phyloP scores from a whole-genome alignment of 2,113 vertebrate species.

The Cryptotis parvus region DNA sequence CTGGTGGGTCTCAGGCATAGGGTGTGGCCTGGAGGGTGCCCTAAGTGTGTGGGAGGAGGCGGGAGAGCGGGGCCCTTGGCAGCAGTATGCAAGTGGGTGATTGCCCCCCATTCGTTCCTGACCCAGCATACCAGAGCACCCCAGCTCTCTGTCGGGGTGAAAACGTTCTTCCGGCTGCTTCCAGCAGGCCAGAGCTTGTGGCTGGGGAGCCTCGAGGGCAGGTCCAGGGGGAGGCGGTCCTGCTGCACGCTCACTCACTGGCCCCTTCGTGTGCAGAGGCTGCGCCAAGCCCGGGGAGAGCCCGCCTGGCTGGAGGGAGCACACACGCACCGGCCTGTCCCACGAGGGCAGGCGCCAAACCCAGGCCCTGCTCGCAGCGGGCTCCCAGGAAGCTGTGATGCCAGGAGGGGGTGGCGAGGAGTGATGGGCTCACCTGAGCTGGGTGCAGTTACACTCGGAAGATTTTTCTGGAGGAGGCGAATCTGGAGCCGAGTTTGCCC shows the following conservation, averaged over 20 bases:
- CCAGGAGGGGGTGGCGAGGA: constrained; percentile 62
- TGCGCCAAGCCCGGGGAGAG: constrained; percentile 56
- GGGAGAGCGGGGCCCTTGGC: not conserved
- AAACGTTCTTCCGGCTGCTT: constrained; percentile 24
- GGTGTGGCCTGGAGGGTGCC: not conserved
- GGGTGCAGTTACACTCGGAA: constrained; percentile 63
- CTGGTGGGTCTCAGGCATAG: not conserved
- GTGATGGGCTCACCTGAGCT: constrained; percentile 62
- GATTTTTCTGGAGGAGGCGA: constrained; percentile 65
- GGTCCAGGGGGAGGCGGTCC: constrained; percentile 53
- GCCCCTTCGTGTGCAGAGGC: constrained; percentile 68
- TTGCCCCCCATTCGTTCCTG: not conserved
- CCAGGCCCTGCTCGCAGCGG: constrained; percentile 63
- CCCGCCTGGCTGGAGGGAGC: constrained; percentile 59
- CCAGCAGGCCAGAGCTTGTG: not conserved
- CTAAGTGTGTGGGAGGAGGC: not conserved
- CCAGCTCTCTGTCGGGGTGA: constrained; percentile 1
- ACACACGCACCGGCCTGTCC: constrained; percentile 34
- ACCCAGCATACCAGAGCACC: not conserved
- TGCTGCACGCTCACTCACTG: constrained; percentile 59
- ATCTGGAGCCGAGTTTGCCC: constrained; percentile 65
- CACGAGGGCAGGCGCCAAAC: constrained; percentile 55
- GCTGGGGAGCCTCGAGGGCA: constrained; percentile 20
- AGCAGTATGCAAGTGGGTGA: not conserved
- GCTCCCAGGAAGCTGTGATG: constrained; percentile 66